Evolutionary conservation across 2,888 invertebrate species (phyloP), one percentile per base, ranked within the genome.

Genomic region (Ceraclea dissimilis): DNA sequence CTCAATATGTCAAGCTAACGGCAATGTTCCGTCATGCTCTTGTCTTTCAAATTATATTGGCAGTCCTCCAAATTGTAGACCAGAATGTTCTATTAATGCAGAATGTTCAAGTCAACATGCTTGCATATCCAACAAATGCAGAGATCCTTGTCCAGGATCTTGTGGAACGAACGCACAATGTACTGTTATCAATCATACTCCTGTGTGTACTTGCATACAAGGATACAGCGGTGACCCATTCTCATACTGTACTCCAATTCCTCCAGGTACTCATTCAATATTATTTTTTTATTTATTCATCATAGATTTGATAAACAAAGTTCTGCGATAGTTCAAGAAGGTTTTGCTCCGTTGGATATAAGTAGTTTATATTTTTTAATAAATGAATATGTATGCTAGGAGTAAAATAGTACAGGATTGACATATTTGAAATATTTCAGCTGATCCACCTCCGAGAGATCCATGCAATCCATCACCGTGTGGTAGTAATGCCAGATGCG

Each of bases 151-250:
- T 67, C 79, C 81, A 51, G 88, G 87, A 47, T 83, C 86, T 50
- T 90, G 90, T 69, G 90, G 90, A 50, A 70, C 83, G 56, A 81
- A 84, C 67, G 84, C 90, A 21, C 76, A 82, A 60, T 93, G 93
- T 70, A 80, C 80, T 63, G 88, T 87, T 51, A 76, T 86, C 64
- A 87, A 86, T 68, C 90, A 92, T 70, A 81, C 84, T 64, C 89
- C 90, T 57, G 75, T 85, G 60, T 92, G 91, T 68, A 83, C 82
- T 65, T 90, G 90, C 69, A 75, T 76, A 64, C 76, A 81, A 69
- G 88, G 86, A 61, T 89, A 84, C 65, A 85, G 83, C 58, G 90
- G 90, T 54, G 83, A 89, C 77, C 87, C 88, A 53, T 87, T 88
- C 69, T 78, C 79, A 55, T 82, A 77, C 63, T 89, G 88, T 66